Evolutionary conservation across 2,797 vertebrate species (phyloP), one percentile per base, ranked within the genome.

Genomic region (Odontamblyopus lacepedii): DNA sequence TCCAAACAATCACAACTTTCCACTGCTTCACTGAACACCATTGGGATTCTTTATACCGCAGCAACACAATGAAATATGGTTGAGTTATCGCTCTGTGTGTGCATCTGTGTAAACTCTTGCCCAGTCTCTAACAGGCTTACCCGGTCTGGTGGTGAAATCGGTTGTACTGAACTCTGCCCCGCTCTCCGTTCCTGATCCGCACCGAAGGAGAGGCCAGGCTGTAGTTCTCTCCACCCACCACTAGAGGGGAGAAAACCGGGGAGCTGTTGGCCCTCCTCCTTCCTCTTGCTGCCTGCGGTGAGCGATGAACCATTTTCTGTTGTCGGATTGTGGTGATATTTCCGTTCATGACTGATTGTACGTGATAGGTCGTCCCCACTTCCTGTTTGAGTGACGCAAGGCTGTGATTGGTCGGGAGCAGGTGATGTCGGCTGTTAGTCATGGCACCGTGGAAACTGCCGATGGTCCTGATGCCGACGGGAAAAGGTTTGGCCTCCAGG

Each of bases 171-270:
- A 77, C 70, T 15, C 90, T 72, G 35, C 85, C 76, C 38, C 90
- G 65, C 23, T 91, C 90, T 4, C 85, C 86, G 0, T 86, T 78
- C 26, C 78, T 32, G 78, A 92, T 79, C 80, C 91, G 85, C 1
- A 87, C 71, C 0, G 93, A 90, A 0, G 93, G 92, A 0, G 92
- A 92, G 23, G 89, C 86, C 78, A 91, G 83, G 77, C 72, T 92
- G 87, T 94, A 94, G 85, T 78, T 94, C 82, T 93, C 92, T 8
- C 92, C 91, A 72, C 92, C 90, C n/a, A 92, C 89, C 84, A 94
- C 78, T 67, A 92, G 63, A 6, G 92, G 87, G 67, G 91, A 89
- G 87, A 90, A 94, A 0, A 93, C 85, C 0, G 92, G 93, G 0
- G 93, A 85, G 82, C 92, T 91, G 85, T 91, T 77, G 0, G 89